These are phyloP conservation scores for Manacus vitellinus DNA, from an alignment of 2,113 vertebrate species.

Conservation along the genomic window DNA sequence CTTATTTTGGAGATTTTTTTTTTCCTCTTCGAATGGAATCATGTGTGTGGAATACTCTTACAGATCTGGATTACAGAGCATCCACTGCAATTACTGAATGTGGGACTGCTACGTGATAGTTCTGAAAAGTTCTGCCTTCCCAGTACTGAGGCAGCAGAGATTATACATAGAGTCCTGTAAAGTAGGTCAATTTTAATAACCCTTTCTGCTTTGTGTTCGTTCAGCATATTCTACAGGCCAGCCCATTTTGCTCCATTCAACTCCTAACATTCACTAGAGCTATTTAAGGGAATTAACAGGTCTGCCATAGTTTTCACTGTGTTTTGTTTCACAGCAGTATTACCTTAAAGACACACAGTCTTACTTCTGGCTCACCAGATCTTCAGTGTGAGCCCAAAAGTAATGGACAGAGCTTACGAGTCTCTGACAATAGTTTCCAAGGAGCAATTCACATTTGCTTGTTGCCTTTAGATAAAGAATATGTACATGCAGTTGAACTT, in stretches of 20 bases:
- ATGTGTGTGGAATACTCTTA: background rate
- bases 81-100: background rate
- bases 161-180: background rate
- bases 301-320: background rate
- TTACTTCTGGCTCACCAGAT: background rate
- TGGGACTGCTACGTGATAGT: background rate
- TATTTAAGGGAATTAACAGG: background rate
- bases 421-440: background rate
- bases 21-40: fast-evolving
- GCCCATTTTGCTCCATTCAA: background rate
- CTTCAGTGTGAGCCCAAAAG: background rate
- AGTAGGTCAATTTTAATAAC: conserved; percentile 34
- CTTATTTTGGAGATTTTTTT: background rate
- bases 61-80: background rate
- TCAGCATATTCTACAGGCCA: background rate
- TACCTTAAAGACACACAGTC: background rate
- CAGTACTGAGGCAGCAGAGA: background rate
- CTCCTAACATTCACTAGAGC: background rate
- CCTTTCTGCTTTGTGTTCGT: background rate
- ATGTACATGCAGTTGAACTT: background rate
- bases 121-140: background rate
- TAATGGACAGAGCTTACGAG: background rate
- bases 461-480: background rate
- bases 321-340: background rate
- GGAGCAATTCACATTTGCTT: background rate